phyloP scores from a whole-genome alignment of 2,888 invertebrate genomes.

The Lumbricus terrestris region DNA sequence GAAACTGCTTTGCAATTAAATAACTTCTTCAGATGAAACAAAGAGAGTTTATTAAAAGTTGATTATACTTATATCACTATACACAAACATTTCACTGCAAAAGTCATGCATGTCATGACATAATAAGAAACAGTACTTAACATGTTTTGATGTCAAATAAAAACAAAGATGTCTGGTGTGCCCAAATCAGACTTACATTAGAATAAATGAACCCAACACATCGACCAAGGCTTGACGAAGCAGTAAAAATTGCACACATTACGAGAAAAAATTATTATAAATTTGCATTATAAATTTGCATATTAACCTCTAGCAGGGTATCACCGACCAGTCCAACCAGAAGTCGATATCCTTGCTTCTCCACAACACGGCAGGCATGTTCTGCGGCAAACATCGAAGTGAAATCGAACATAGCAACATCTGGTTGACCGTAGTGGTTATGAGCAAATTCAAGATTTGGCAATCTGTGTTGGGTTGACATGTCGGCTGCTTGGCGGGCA shows the following conservation, averaged over 20 bases:
- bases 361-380: conserved; percentile 83
- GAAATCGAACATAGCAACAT: conserved; percentile 98
- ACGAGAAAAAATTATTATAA: background rate
- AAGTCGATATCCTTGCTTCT: conserved; percentile 74
- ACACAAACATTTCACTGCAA: background rate
- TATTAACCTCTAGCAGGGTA: conserved; percentile 79
- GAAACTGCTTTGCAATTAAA: background rate
- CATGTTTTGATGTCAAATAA: background rate
- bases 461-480: conserved; percentile 55
- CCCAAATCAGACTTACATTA: background rate
- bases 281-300: background rate
- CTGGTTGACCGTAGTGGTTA: conserved; percentile 95
- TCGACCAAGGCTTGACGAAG: background rate
- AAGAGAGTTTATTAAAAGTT: background rate
- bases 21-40: background rate
- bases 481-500: conserved; percentile 90
- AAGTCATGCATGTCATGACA: background rate
- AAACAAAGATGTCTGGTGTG: background rate
- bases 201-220: background rate
- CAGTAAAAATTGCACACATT: background rate
- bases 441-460: conserved; percentile 82
- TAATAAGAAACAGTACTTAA: background rate
- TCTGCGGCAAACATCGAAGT: conserved; percentile 98
- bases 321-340: conserved; percentile 91
- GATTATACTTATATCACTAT: background rate